A percentile compares a stretch with the other conserved stretches of the same genome.
Conservation (phyloP, 2,797 vertebrate genomes). For the Melanotaenia maccullochi region DNA sequence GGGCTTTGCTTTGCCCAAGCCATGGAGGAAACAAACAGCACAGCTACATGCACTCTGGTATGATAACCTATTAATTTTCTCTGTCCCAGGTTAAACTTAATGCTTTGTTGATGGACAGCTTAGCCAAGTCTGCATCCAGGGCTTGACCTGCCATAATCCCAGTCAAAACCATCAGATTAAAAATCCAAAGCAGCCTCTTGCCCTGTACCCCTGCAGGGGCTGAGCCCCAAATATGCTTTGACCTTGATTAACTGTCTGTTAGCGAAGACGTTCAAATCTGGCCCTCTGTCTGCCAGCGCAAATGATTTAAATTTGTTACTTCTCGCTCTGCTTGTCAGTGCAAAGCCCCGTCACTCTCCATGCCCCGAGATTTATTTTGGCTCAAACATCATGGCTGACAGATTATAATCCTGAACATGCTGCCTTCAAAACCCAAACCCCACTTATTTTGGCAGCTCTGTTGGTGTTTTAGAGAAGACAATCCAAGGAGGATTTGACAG, state of each 20-base stretch:
- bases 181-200: conserved; percentile 61
- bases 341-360: conserved; percentile 21
- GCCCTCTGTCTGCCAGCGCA: conserved; percentile 50
- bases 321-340: conserved; percentile 41
- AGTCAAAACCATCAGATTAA: conserved; percentile 74
- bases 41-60: conserved; percentile 10
- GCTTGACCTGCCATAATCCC: conserved; percentile 75
- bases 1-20: conserved; percentile 12
- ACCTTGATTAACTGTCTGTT: conserved; percentile 81
- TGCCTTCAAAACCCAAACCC: conserved; percentile 8
- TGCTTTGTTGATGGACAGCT: conserved; percentile 65
- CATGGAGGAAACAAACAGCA: conserved; percentile 22
- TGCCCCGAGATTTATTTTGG: conserved; percentile 56
- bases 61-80: conserved; percentile 58
- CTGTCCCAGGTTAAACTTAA: conserved; percentile 62
- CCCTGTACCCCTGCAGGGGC: conserved; percentile 58
- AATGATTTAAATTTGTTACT: conserved; percentile 67
- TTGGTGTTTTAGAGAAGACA: conserved; percentile 11
- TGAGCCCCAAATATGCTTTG: conserved; percentile 72
- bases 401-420: conserved; percentile 45
- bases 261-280: conserved; percentile 56
- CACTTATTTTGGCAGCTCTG: conserved; percentile 5
- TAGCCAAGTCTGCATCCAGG: conserved; percentile 63
- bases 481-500: conserved; percentile 3
- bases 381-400: conserved; percentile 44